Conservation (phyloP, 2,113 vertebrate species). For the Lipophrys pholis region DNA sequence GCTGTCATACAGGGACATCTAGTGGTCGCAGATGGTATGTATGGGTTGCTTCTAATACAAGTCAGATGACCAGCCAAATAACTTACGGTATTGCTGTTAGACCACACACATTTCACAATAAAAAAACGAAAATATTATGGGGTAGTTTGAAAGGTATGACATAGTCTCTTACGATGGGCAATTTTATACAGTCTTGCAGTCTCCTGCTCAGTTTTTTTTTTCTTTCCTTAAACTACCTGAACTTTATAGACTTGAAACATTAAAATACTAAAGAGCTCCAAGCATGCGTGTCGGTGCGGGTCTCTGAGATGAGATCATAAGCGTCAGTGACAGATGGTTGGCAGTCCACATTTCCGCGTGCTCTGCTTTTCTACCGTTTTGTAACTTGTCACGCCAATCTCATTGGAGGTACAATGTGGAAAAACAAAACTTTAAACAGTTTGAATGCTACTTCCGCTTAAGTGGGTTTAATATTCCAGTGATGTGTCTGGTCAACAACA, state of each 20-base stretch:
- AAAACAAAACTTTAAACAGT: slow-evolving; percentile 90
- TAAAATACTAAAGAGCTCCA: background rate
- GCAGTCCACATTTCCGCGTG: background rate
- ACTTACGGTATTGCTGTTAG: background rate
- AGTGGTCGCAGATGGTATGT: background rate
- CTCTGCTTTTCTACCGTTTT: slow-evolving; percentile 78
- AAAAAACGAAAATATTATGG: background rate
- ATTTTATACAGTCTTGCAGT: background rate
- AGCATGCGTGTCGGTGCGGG: background rate
- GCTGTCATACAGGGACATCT: too few relatives aligned
- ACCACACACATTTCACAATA: background rate
- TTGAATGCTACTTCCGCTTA: slow-evolving; percentile 91
- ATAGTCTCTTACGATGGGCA: background rate
- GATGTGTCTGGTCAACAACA: slow-evolving; percentile 89
- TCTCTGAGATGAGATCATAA: slow-evolving; percentile 5
- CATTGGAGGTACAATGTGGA: slow-evolving; percentile 84
- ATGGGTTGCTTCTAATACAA: background rate
- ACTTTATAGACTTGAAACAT: background rate
- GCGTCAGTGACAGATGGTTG: slow-evolving; percentile 9
- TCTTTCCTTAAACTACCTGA: background rate
- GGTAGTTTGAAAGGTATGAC: background rate
- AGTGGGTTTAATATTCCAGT: slow-evolving; percentile 88
- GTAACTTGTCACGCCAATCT: slow-evolving; percentile 82
- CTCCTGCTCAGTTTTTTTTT: slow-evolving; percentile 8
- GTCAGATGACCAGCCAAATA: background rate